Base-by-base conservation (phyloP, 2,888 invertebrate genomes). In the Sinopyrophorus schimmeli region DNA sequence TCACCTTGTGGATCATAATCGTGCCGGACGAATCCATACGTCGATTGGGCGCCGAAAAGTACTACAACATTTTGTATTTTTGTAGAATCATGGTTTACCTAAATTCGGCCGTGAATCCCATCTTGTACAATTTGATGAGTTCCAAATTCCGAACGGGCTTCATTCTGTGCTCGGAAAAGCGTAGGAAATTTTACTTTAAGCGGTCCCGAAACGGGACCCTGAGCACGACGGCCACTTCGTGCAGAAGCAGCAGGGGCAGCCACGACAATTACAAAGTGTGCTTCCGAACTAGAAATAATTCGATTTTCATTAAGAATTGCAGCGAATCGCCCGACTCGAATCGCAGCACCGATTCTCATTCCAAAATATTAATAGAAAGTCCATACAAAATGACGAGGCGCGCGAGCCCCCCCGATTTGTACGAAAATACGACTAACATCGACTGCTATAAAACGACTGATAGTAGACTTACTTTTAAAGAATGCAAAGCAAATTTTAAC, bases 41-140 rank as follows among this genome's bases (percentile, higher is more conserved):
- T 27, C 78, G 80, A 37, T 76, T 93, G 9, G 89, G 88, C 23
- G 76, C 86, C 12, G 88, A 91, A 58, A 83, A 81, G 46, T 92
- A 89, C 76, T 89, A 90, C 68, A 88, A 86, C 65, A 77, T 93
- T 34, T 74, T 93, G 18, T 90, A 88, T 70, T 89, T 92, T 68
- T 87, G 88, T 54, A 80, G 93, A 57, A 84, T 91, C 34, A 89
- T 93, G 87, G 76, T 90, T 39, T 93, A 92, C 66, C 77, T 92
- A 53, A 93, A 94, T 72, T 92, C 92, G 2, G 92, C 92, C 24
- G 82, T 92, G 58, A 93, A 94, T 73, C 93, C 93, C 1, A 87
- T 93, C 59, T 76, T 94, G n/a, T 94, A 94, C 70, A 93, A 92
- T 70, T 76, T 93, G 54, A 91, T 93, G 87, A 92, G 91, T 26